Conservation (phyloP, 2,888 invertebrate species). For the Tridacna crocea region DNA sequence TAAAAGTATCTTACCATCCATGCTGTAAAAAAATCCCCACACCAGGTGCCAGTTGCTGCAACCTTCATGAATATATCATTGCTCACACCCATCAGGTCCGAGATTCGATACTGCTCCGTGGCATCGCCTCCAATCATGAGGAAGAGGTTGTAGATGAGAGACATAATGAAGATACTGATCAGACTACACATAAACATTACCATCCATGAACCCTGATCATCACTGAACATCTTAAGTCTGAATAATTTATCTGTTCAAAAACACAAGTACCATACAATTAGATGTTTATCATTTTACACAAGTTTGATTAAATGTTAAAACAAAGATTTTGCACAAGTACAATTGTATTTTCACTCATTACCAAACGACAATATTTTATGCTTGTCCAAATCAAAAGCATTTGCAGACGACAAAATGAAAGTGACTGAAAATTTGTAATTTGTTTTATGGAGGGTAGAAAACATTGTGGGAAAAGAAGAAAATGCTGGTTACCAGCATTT, state of each 20-base stretch:
- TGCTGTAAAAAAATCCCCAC: slow-evolving; percentile 86
- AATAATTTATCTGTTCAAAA: slow-evolving; percentile 81
- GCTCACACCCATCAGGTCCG: slow-evolving; percentile 84
- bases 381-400: too few species aligned
- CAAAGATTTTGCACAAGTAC: neutral
- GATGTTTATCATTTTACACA: too few species aligned
- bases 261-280: slow-evolving; percentile 20
- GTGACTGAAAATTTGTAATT: too few species aligned
- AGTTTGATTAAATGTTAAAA: neutral
- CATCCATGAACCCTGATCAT: slow-evolving; percentile 86
- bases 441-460: too few species aligned
- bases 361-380: too few species aligned
- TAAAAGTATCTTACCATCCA: slow-evolving; percentile 83
- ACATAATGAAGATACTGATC: slow-evolving; percentile 85
- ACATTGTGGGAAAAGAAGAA: too few species aligned
- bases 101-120: slow-evolving; percentile 84
- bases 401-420: too few species aligned
- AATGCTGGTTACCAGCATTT: too few species aligned
- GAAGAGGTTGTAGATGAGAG: slow-evolving; percentile 85
- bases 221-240: slow-evolving; percentile 85
- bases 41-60: slow-evolving; percentile 86
- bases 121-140: slow-evolving; percentile 81
- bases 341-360: too few species aligned
- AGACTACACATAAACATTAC: slow-evolving; percentile 85
- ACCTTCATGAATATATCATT: slow-evolving; percentile 85